Evolutionary conservation across 2,113 vertebrate genomes (phyloP), one percentile per base, ranked within the genome.

Genomic region (Lepisosteus osseus): DNA sequence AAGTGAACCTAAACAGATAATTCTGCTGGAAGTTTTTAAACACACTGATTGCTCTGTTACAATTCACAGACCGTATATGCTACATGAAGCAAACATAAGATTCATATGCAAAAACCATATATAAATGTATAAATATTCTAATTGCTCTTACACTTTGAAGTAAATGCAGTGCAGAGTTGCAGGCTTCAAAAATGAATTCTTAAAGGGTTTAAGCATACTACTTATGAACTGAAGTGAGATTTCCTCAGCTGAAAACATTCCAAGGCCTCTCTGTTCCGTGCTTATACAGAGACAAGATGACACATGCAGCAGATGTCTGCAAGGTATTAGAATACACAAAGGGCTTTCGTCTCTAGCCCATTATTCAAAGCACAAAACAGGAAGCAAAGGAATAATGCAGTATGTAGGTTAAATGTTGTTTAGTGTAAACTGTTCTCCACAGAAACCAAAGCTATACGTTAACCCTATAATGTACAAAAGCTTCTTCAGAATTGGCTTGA

Each of bases 211-310:
- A 86, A 78, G 71, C 77, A 69, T 85, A 82, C 86, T 80, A 82
- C 83, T 88, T 89, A 85, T 82, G 86, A 83, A 88, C 9, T 77
- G 91, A 89, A 92, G 91, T 87, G 86, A 93, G 89, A 94, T 93
- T 95, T 94, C 94, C 94, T 95, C 91, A 87, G 90, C 87, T 84
- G 88, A 89, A 90, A 89, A 87, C 85, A 93, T 94, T 95, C 92
- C 91, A 93, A 92, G 87, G 90, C 89, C 91, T 87, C 78, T 84
- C 88, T 92, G 90, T 86, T 94, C 87, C 86, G 84, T 82, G 90
- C 88, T 91, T 91, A 87, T 87, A 87, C 87, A 72, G 77, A 90
- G 90, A 91, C 95, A 95, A 92, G 95, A 95, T 90, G 73, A 79
- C 86, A 96, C 96, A 95, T 88, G 95, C 92, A 89, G 89, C 79